phyloP scores from a whole-genome alignment of 2,113 vertebrate genomes.

The Danio rerio region GRCz12tu NC_133192.1:13533001-13533500 shows the following conservation, averaged over 20 bases:
- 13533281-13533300: conserved; percentile 47
- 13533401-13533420: conserved; percentile 2
- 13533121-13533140: conserved; percentile 25
- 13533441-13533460: not conserved
- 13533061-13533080: not conserved
- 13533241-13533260: conserved; percentile 67
- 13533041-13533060: not conserved
- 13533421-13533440: conserved; percentile 15
- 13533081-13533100: conserved; percentile 18
- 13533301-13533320: conserved; percentile 32
- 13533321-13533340: conserved; percentile 60
- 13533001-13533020: not conserved
- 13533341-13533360: not conserved
- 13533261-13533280: conserved; percentile 69
- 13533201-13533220: conserved; percentile 65
- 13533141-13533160: conserved; percentile 1
- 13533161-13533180: not conserved
- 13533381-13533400: not conserved
- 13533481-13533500: too few species aligned
- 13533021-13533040: not conserved
- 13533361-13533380: not conserved
- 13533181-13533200: conserved; percentile 35
- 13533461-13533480: not conserved
- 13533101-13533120: conserved; percentile 20
- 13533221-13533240: conserved; percentile 75